phyloP scores from a whole-genome alignment of 2,888 invertebrate genomes.

The Nysson spinosus region DNA sequence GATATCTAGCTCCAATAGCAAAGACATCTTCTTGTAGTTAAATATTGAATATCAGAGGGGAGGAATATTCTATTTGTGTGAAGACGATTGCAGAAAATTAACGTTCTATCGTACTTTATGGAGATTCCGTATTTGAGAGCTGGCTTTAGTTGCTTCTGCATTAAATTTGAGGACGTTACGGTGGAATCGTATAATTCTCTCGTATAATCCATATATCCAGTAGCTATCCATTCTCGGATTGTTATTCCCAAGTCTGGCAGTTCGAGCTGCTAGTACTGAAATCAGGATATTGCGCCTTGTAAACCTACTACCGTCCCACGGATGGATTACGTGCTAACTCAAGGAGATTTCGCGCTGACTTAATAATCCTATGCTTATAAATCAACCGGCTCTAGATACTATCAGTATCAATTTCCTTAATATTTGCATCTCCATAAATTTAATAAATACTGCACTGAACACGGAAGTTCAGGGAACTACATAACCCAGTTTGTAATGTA shows the following conservation, averaged over 20 bases:
- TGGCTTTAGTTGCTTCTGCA: slow-evolving; percentile 39
- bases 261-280: slow-evolving; percentile 45
- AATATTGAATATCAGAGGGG: too few relatives aligned
- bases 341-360: slow-evolving; percentile 55
- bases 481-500: too few relatives aligned
- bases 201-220: slow-evolving; percentile 57
- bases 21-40: too few relatives aligned
- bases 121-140: slow-evolving; percentile 17
- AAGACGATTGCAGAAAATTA: slow-evolving; percentile 47
- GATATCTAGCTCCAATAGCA: too few relatives aligned
- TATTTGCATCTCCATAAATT: slow-evolving; percentile 15
- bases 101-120: slow-evolving; percentile 45
- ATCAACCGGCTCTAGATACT: slow-evolving; percentile 24
- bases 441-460: background rate
- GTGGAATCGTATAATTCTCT: slow-evolving; percentile 54
- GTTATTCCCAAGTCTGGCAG: slow-evolving; percentile 47
- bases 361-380: slow-evolving; percentile 58
- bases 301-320: slow-evolving; percentile 46
- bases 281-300: slow-evolving; percentile 62
- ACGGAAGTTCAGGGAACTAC: background rate
- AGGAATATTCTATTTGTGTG: slow-evolving; percentile 28
- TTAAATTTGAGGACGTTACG: slow-evolving; percentile 54
- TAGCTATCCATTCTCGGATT: slow-evolving; percentile 56
- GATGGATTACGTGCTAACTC: slow-evolving; percentile 57
- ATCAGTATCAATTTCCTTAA: slow-evolving; percentile 23